phyloP scores from a whole-genome alignment of 1,140 invertebrate genomes.

The Antheraea mylitta region DNA sequence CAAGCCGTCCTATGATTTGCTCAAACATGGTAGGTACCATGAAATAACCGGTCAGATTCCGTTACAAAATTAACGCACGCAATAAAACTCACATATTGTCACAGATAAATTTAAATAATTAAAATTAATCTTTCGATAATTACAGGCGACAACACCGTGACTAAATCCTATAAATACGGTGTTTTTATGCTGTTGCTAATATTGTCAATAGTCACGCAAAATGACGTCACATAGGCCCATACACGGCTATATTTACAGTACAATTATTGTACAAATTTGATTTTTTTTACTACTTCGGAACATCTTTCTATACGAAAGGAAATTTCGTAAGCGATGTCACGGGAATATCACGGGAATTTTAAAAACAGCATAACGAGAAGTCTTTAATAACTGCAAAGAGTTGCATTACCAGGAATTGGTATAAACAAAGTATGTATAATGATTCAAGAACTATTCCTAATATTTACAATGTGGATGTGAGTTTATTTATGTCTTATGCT shows the following conservation, averaged over 20 bases:
- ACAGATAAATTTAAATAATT: conserved; percentile 13
- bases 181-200: conserved; percentile 9
- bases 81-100: conserved; percentile 11
- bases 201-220: conserved; percentile 19
- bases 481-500: too few relatives aligned
- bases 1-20: conserved; percentile 11
- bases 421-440: too few relatives aligned
- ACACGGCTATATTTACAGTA: background rate
- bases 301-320: too few relatives aligned
- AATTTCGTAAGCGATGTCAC: too few relatives aligned
- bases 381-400: too few relatives aligned
- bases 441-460: too few relatives aligned
- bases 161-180: conserved; percentile 13
- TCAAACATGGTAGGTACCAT: conserved; percentile 11
- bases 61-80: conserved; percentile 15
- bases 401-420: too few relatives aligned
- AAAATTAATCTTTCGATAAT: conserved; percentile 14
- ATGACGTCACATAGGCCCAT: background rate
- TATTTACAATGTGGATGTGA: too few relatives aligned
- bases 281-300: background rate
- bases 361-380: too few relatives aligned
- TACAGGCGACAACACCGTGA: conserved; percentile 17
- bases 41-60: conserved; percentile 22
- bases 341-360: too few relatives aligned
- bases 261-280: background rate